Evolutionary conservation across 2,888 invertebrate genomes (phyloP).

Genomic region (Rhamphomyia laevipes): DNA sequence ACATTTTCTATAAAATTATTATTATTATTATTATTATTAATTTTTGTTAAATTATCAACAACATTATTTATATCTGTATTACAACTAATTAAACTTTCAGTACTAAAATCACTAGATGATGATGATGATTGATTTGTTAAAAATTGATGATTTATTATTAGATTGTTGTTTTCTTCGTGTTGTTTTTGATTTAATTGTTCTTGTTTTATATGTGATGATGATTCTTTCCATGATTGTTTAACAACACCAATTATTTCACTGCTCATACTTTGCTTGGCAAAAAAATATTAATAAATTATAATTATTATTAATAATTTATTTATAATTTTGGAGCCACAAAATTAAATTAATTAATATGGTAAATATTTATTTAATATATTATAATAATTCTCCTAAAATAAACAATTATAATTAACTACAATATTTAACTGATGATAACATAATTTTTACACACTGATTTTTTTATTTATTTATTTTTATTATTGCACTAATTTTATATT

Average conservation of each 20-base stretch:
- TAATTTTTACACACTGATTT: no score
- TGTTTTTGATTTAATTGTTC: background rate
- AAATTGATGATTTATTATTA: background rate
- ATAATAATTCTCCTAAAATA: no score
- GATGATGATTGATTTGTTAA: background rate
- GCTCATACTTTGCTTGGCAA: constrained; percentile 5
- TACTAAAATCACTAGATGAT: background rate
- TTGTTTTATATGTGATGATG: background rate
- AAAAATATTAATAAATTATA: no score
- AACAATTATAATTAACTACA: no score
- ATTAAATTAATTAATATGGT: no score
- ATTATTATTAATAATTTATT: no score
- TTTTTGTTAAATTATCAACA: background rate
- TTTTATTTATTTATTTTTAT: no score
- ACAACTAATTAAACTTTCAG: background rate
- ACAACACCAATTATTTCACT: constrained; percentile 8
- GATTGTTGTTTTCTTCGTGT: background rate
- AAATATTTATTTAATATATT: no score
- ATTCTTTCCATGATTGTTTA: constrained; percentile 6
- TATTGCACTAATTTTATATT: no score
- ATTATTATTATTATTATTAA: background rate
- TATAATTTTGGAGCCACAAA: no score
- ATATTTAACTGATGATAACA: no score
- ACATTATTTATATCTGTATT: background rate
- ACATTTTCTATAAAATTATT: background rate